These are phyloP conservation scores for Pipistrellus kuhlii DNA, from an alignment of 2,797 vertebrate genomes.

Conservation along the genomic window DNA sequence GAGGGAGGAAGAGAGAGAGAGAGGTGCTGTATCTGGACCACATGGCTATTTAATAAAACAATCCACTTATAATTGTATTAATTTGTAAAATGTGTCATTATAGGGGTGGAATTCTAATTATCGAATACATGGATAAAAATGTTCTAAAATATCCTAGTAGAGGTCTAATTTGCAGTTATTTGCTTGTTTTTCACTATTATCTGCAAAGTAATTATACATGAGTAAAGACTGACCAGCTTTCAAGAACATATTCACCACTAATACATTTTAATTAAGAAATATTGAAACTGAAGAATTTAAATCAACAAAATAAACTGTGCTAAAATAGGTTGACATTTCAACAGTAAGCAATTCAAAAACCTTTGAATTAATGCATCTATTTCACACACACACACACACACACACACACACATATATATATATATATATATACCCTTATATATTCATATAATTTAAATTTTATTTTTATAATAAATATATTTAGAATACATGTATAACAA, in stretches of 20 bases:
- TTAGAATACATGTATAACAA: background rate
- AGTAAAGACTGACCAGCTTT: slow-evolving; percentile 91
- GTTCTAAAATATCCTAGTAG: slow-evolving; percentile 69
- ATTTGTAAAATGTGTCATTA: slow-evolving; percentile 42
- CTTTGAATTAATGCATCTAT: slow-evolving; percentile 5
- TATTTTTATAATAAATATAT: background rate
- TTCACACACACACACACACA: no score
- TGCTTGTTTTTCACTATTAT: slow-evolving; percentile 84
- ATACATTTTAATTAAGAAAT: slow-evolving; percentile 93
- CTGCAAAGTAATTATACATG: slow-evolving; percentile 89
- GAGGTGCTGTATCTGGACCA: background rate
- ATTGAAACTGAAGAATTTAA: slow-evolving; percentile 90
- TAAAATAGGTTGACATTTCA: slow-evolving; percentile 67
- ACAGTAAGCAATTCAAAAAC: slow-evolving; percentile 64
- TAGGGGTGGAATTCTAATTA: slow-evolving; percentile 62
- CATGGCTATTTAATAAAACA: background rate
- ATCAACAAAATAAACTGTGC: slow-evolving; percentile 88
- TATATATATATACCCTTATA: background rate
- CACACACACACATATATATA: no score
- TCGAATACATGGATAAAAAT: slow-evolving; percentile 37
- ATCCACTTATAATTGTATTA: background rate
- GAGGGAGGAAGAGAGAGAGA: background rate
- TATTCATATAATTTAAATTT: background rate
- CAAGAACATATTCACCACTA: slow-evolving; percentile 93
- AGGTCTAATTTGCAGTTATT: slow-evolving; percentile 80